phyloP scores from a whole-genome alignment of 1,140 invertebrate genomes.

The Pseudomyrmex pallidus region DNA sequence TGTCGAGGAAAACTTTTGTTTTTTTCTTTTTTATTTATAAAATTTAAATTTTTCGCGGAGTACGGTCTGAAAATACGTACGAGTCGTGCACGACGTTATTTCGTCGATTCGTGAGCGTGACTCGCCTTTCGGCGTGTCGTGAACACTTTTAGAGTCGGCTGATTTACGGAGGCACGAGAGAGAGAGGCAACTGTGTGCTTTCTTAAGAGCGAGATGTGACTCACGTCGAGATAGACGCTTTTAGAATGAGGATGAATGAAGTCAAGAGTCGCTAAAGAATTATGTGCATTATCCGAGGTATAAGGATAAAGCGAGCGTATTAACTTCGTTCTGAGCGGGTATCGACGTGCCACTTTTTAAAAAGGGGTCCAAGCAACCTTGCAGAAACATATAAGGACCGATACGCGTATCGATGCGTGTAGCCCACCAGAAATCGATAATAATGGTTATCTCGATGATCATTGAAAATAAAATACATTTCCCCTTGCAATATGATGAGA shows the following conservation, averaged over 20 bases:
- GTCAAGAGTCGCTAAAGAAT: constrained; percentile 30
- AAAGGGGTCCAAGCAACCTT: constrained; percentile 48
- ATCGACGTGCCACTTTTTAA: constrained; percentile 48
- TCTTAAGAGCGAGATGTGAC: constrained; percentile 41
- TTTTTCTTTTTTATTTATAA: background rate
- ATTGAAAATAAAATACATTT: constrained; percentile 23
- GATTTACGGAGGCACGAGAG: constrained; percentile 27
- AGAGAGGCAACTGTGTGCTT: constrained; percentile 6
- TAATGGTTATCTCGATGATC: constrained; percentile 39
- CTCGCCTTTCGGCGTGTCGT: constrained; percentile 26
- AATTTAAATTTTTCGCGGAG: constrained; percentile 8
- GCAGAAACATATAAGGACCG: constrained; percentile 48
- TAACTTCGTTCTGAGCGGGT: constrained; percentile 15
- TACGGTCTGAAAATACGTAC: background rate
- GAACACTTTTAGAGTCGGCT: constrained; percentile 32
- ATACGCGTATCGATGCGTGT: constrained; percentile 39
- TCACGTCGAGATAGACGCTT: constrained; percentile 45
- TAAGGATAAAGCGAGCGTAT: constrained; percentile 38
- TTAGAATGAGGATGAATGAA: constrained; percentile 51
- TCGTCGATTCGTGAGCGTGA: constrained; percentile 14
- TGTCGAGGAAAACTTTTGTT: background rate
- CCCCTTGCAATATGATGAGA: background rate
- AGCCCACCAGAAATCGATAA: constrained; percentile 56
- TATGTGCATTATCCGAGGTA: constrained; percentile 16
- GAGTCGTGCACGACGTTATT: constrained; percentile 17